A percentile compares a stretch with the other conserved stretches of the same genome.
These are phyloP conservation scores for Eulemur mongoz DNA, from an alignment of 2,797 vertebrate species.

Conservation along the genomic window DNA sequence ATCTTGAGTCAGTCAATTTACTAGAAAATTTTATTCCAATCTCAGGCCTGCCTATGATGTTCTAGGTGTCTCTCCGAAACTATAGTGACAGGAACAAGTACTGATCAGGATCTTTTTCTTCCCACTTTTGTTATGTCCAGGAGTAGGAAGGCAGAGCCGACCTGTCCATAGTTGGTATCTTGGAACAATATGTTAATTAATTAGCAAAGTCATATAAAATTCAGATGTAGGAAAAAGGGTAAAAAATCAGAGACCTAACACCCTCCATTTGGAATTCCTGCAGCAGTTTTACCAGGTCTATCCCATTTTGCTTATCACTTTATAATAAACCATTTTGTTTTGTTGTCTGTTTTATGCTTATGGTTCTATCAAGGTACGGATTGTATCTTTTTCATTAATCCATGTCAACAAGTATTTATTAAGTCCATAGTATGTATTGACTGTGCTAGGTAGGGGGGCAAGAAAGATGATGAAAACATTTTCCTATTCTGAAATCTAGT, in stretches of 20 bases:
- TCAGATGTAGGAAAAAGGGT: not conserved
- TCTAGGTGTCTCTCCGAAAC: not conserved
- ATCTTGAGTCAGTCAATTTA: not conserved
- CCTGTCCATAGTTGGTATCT: not conserved
- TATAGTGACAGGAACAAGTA: not conserved
- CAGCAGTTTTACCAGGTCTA: not conserved
- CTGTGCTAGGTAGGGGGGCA: not conserved
- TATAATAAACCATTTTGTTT: not conserved
- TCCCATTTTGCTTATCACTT: not conserved
- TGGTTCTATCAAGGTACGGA: not conserved
- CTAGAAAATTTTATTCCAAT: not conserved
- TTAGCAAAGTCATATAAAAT: not conserved
- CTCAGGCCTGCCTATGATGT: not conserved
- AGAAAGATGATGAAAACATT: not conserved
- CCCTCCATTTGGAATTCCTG: not conserved
- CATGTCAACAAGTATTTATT: not conserved
- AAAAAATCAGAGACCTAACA: not conserved
- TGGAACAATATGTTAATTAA: not conserved
- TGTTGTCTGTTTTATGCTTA: not conserved
- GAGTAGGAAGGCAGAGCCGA: not conserved
- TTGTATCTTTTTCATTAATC: not conserved
- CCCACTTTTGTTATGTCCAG: not conserved
- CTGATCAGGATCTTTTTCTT: not conserved
- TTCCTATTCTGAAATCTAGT: not conserved
- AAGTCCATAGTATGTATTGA: not conserved